These are phyloP conservation scores for Cephonodes hylas DNA, from an alignment of 2,888 invertebrate genomes.

Conservation along the genomic window DNA sequence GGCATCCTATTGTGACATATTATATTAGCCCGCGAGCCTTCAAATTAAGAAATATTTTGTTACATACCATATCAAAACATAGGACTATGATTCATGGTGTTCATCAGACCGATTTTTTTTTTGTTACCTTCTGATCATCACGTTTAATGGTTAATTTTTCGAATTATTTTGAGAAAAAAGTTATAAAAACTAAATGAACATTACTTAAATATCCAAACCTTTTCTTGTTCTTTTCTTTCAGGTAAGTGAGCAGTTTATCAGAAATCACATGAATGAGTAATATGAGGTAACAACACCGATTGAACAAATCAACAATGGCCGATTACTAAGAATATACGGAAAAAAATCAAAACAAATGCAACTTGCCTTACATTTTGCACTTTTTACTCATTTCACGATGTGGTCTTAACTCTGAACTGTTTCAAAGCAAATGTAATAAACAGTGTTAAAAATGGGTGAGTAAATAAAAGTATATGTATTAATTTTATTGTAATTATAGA, in stretches of 20 bases:
- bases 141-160: too few relatives aligned
- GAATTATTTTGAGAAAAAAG: too few relatives aligned
- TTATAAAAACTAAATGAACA: too few relatives aligned
- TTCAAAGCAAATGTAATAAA: neutral
- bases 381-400: neutral
- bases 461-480: neutral
- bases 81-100: too few relatives aligned
- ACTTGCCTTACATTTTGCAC: constrained; percentile 1
- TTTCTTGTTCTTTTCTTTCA: neutral
- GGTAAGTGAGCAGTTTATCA: neutral
- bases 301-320: constrained; percentile 28
- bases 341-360: constrained; percentile 28
- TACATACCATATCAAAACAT: too few relatives aligned
- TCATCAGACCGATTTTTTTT: too few relatives aligned
- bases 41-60: too few relatives aligned
- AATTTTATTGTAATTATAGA: too few relatives aligned
- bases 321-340: constrained; percentile 29
- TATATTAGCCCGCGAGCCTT: too few relatives aligned
- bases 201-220: neutral
- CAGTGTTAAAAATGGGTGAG: neutral
- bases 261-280: neutral
- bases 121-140: too few relatives aligned
- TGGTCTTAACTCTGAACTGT: neutral
- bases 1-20: too few relatives aligned
- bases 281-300: constrained; percentile 12